Conservation (phyloP, 2,888 invertebrate genomes). For the Lysandra bellargus region DNA sequence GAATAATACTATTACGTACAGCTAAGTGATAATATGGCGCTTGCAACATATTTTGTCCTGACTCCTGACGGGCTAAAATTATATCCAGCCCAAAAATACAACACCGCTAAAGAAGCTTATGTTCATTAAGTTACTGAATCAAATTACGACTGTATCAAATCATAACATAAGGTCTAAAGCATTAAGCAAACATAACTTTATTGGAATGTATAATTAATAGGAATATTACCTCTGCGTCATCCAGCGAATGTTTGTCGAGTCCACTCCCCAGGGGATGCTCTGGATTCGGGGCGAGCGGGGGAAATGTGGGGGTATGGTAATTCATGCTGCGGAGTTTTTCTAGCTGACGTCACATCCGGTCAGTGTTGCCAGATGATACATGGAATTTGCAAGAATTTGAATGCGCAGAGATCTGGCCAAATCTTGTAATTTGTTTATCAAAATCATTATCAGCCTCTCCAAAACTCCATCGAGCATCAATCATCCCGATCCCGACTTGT, state of each 20-base stretch:
- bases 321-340: background rate
- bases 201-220: conserved; percentile 9
- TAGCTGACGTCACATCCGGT: conserved; percentile 19
- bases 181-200: conserved; percentile 13
- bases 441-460: too few species aligned
- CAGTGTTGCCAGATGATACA: background rate
- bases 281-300: background rate
- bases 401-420: background rate
- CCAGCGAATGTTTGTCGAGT: conserved; percentile 2
- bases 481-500: too few species aligned
- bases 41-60: too few species aligned
- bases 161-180: background rate
- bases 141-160: background rate
- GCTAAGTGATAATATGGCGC: too few species aligned
- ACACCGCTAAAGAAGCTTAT: background rate
- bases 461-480: too few species aligned
- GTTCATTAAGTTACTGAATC: background rate
- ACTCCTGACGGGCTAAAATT: too few species aligned
- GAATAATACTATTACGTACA: too few species aligned
- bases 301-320: conserved; percentile 8
- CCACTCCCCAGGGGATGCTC: background rate
- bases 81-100: background rate
- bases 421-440: background rate
- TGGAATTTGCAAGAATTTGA: background rate
- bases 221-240: background rate